phyloP scores from a whole-genome alignment of 2,888 invertebrate species.

The Frankliniella fusca region DNA sequence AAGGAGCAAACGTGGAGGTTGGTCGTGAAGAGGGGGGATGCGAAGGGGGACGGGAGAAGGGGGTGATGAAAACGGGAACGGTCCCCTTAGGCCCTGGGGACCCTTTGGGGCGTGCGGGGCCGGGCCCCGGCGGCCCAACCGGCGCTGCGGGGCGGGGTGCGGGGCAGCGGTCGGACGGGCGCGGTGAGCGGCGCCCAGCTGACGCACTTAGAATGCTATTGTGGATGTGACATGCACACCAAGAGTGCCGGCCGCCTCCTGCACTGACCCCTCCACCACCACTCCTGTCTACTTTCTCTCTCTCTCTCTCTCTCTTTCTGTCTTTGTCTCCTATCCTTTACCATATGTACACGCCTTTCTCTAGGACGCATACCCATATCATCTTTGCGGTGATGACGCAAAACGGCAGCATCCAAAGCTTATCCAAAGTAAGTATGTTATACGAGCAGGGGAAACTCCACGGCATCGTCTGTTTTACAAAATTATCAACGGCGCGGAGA shows the following conservation, averaged over 20 bases:
- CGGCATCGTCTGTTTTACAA: too few species aligned
- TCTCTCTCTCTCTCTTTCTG: too few species aligned
- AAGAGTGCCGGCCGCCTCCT: constrained; percentile 3
- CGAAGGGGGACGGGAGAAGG: not conserved
- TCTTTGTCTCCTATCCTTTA: too few species aligned
- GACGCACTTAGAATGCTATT: constrained; percentile 26
- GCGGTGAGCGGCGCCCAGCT: constrained; percentile 9
- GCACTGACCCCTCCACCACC: not conserved
- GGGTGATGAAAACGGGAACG: too few species aligned
- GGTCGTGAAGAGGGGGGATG: not conserved
- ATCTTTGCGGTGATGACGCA: too few species aligned
- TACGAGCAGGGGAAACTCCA: too few species aligned
- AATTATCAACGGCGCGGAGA: too few species aligned
- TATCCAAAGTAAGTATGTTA: too few species aligned
- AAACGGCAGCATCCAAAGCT: too few species aligned
- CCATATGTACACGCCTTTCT: too few species aligned
- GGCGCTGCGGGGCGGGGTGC: not conserved
- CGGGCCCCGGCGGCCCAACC: not conserved
- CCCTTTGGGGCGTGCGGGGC: not conserved
- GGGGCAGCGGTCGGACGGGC: not conserved
- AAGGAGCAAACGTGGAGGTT: not conserved
- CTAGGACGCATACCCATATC: too few species aligned
- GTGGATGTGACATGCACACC: constrained; percentile 25
- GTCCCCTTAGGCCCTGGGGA: not conserved
- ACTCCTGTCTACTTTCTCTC: not conserved